A percentile compares a stretch with the other conserved stretches of the same genome.
Conservation (phyloP, 1,140 invertebrate species). For the Aphelinus certus region DNA sequence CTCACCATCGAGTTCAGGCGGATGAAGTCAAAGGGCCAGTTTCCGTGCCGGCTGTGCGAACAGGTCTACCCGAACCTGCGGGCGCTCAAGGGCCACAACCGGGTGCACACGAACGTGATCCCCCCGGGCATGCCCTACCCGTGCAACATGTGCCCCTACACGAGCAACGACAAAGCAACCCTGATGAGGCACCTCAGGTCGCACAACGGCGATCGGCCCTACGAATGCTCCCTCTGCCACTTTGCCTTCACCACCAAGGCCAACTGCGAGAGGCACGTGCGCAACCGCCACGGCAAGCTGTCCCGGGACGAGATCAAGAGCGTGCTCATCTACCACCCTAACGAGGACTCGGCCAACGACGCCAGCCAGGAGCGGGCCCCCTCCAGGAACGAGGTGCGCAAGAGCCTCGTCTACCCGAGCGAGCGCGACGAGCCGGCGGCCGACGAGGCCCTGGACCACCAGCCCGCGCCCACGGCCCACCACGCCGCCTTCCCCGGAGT, state of each 20-base stretch:
- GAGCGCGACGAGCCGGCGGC: constrained; percentile 38
- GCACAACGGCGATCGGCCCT: constrained; percentile 94
- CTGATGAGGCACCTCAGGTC: constrained; percentile 89
- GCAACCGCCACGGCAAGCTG: constrained; percentile 88
- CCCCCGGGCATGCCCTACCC: constrained; percentile 77
- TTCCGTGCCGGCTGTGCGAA: constrained; percentile 86
- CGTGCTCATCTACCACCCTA: constrained; percentile 86
- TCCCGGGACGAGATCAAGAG: constrained; percentile 87
- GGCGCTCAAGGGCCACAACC: constrained; percentile 88
- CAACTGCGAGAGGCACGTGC: constrained; percentile 88
- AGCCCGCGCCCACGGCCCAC: neutral
- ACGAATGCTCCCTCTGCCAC: constrained; percentile 92
- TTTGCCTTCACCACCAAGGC: constrained; percentile 96
- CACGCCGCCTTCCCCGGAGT: constrained; percentile 28
- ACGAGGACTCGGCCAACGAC: constrained; percentile 81
- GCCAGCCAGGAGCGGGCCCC: constrained; percentile 69
- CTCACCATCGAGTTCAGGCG: constrained; percentile 82
- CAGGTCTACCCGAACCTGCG: constrained; percentile 88
- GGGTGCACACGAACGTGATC: constrained; percentile 77
- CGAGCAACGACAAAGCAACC: constrained; percentile 89
- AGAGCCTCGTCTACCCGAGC: constrained; percentile 52
- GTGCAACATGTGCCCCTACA: constrained; percentile 92
- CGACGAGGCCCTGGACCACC: constrained; percentile 25
- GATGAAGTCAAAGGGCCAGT: constrained; percentile 88
- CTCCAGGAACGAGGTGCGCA: constrained; percentile 55